These are phyloP conservation scores for Enteromius thamalakanensis DNA, from an alignment of 2,797 vertebrate genomes.

Conservation along the genomic window DNA sequence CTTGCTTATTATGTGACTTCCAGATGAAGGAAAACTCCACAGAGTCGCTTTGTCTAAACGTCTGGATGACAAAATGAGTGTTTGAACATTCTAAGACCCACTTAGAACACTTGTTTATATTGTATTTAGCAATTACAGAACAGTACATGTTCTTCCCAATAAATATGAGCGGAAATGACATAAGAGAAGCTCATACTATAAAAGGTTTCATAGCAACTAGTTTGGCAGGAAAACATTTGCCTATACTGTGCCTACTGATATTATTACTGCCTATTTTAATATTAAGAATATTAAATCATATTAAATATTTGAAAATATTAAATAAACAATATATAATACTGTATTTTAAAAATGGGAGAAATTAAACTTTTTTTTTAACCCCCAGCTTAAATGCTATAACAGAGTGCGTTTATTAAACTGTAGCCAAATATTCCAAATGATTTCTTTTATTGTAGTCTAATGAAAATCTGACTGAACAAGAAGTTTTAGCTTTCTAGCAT, in stretches of 20 bases:
- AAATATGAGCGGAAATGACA: neutral
- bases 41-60: neutral
- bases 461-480: neutral
- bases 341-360: neutral
- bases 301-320: neutral
- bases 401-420: neutral
- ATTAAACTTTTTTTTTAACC: neutral
- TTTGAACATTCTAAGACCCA: neutral
- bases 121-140: neutral
- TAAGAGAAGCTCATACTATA: neutral
- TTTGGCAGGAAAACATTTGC: neutral
- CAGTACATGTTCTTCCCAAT: neutral
- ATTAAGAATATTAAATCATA: too few species aligned
- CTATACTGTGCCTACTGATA: neutral
- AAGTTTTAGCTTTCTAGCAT: neutral
- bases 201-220: neutral
- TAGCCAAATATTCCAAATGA: neutral
- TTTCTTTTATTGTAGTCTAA: neutral
- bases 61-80: neutral
- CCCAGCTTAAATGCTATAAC: neutral
- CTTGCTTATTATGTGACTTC: neutral
- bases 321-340: neutral
- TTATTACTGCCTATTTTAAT: neutral
- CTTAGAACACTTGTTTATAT: neutral
- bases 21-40: neutral